Conservation (phyloP, 2,888 invertebrate species). For the Caenorhabditis imperialis region DNA sequence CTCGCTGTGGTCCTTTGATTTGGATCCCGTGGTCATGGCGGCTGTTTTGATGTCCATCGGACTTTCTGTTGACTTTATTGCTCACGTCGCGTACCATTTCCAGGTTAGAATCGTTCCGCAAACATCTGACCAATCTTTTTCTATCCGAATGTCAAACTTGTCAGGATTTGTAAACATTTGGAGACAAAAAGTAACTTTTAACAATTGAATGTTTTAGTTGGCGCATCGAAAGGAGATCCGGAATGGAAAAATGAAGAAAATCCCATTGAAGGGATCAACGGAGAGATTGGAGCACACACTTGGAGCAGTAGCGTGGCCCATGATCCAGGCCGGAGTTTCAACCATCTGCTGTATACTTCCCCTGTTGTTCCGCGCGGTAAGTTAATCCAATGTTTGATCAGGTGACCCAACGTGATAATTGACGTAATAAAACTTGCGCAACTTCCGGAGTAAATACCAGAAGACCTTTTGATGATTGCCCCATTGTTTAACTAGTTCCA, state of each 20-base stretch:
- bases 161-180: slow-evolving; percentile 14
- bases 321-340: slow-evolving; percentile 76
- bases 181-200: slow-evolving; percentile 5
- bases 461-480: slow-evolving; percentile 8
- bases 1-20: slow-evolving; percentile 75
- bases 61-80: slow-evolving; percentile 77
- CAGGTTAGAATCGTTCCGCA: slow-evolving; percentile 60
- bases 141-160: slow-evolving; percentile 30
- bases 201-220: slow-evolving; percentile 55
- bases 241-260: slow-evolving; percentile 68
- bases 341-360: slow-evolving; percentile 76
- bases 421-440: slow-evolving; percentile 39
- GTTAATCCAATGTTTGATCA: slow-evolving; percentile 49
- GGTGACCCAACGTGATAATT: slow-evolving; percentile 34
- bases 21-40: slow-evolving; percentile 77
- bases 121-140: slow-evolving; percentile 15
- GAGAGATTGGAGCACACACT: slow-evolving; percentile 72
- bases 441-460: slow-evolving; percentile 44
- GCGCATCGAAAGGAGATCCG: slow-evolving; percentile 69
- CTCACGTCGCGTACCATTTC: slow-evolving; percentile 77
- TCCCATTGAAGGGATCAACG: slow-evolving; percentile 65
- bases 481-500: slow-evolving; percentile 1
- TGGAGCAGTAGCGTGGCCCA: slow-evolving; percentile 75
- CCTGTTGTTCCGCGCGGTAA: slow-evolving; percentile 68
- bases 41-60: slow-evolving; percentile 77